Conservation (phyloP, 2,797 vertebrate genomes). For the Antrozous pallidus region DNA sequence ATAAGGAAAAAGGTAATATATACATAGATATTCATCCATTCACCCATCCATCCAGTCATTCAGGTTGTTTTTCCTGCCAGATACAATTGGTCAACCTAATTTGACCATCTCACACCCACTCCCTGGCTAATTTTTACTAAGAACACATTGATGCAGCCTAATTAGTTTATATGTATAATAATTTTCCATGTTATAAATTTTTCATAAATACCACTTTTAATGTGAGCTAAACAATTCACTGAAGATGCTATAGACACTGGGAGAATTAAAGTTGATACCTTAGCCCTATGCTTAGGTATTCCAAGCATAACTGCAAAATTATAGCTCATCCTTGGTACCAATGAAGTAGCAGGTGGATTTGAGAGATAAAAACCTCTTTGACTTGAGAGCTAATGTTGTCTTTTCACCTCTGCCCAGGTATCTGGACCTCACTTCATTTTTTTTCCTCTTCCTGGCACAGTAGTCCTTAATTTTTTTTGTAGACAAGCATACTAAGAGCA, state of each 20-base stretch:
- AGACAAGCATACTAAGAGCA: neutral
- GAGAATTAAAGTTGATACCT: neutral
- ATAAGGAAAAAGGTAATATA: too few relatives aligned
- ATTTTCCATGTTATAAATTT: neutral
- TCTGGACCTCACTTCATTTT: neutral
- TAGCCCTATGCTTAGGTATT: neutral
- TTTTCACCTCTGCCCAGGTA: neutral
- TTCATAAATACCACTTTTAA: neutral
- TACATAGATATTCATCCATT: too few relatives aligned
- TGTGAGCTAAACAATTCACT: neutral
- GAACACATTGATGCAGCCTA: neutral
- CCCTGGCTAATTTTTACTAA: neutral
- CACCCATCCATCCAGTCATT: neutral
- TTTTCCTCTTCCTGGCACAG: neutral
- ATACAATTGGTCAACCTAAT: neutral
- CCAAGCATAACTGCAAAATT: neutral
- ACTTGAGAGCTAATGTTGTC: neutral
- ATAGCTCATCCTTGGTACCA: neutral
- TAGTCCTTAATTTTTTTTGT: neutral
- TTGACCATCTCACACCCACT: neutral
- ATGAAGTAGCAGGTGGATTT: neutral
- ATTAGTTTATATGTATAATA: neutral
- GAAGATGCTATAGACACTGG: neutral
- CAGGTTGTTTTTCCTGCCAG: neutral
- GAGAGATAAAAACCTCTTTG: neutral